Percentiles rank a stretch among this genome's conserved stretches.
These are phyloP conservation scores for Drosophila rufa DNA, from an alignment of 1,140 invertebrate genomes.

Conservation along the genomic window DNA sequence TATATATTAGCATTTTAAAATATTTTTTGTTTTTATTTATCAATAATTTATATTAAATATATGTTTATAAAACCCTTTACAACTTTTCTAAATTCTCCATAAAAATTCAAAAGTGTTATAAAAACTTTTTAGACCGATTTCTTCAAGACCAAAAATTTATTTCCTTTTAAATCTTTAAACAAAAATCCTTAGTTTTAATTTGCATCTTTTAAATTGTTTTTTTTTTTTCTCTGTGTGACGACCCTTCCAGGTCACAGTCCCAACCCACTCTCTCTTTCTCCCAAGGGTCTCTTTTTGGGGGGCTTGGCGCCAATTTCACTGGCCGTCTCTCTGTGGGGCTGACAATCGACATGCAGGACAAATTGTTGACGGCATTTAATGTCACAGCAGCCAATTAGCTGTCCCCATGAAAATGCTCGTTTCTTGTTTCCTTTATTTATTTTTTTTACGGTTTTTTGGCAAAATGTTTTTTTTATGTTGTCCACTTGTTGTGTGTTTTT, in stretches of 20 bases:
- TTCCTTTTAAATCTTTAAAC: not conserved
- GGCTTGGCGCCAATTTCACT: slow-evolving; percentile 77
- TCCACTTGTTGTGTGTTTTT: slow-evolving; percentile 36
- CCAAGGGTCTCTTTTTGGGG: slow-evolving; percentile 34
- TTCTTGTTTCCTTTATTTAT: slow-evolving; percentile 48
- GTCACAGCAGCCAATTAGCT: slow-evolving; percentile 83
- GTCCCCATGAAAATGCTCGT: slow-evolving; percentile 79
- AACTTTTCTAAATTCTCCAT: too few relatives aligned
- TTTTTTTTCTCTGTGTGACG: not conserved
- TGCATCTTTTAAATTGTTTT: rapidly evolving
- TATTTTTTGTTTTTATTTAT: too few relatives aligned
- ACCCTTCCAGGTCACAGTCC: not conserved
- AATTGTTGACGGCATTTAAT: slow-evolving; percentile 83
- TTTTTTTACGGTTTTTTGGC: slow-evolving; percentile 29
- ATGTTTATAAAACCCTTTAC: too few relatives aligned
- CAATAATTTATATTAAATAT: too few relatives aligned
- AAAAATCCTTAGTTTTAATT: not conserved
- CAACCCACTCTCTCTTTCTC: slow-evolving; percentile 31
- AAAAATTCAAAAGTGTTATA: too few relatives aligned
- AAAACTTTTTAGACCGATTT: not conserved
- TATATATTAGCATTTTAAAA: too few relatives aligned
- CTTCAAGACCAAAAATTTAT: not conserved
- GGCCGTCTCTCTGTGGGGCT: slow-evolving; percentile 44
- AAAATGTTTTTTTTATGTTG: slow-evolving; percentile 42
- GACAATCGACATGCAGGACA: slow-evolving; percentile 82